These are phyloP conservation scores for Zaprionus gabonicus DNA, from an alignment of 1,140 invertebrate species.

Conservation along the genomic window DNA sequence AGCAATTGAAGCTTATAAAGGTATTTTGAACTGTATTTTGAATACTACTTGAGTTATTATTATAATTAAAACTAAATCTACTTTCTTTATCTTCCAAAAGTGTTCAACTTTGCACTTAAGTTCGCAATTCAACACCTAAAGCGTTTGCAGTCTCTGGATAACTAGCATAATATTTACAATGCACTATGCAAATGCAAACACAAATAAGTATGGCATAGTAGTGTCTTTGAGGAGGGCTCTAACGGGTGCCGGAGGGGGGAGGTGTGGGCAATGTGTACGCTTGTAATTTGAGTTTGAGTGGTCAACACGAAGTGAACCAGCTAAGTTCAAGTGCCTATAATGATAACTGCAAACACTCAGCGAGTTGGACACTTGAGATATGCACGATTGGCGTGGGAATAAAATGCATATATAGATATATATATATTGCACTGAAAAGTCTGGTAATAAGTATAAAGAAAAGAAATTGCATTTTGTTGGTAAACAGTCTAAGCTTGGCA, in stretches of 20 bases:
- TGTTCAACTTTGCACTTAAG: not conserved
- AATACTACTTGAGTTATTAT: not conserved
- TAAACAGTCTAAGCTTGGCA: too few species aligned
- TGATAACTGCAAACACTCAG: slow-evolving; percentile 33
- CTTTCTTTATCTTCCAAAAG: not conserved
- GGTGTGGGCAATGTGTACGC: slow-evolving; percentile 29
- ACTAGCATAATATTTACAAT: slow-evolving; percentile 44
- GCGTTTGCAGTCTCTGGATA: slow-evolving; percentile 20
- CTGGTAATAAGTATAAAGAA: not conserved
- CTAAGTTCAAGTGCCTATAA: slow-evolving; percentile 29
- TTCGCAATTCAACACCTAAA: slow-evolving; percentile 21
- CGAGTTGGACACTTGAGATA: slow-evolving; percentile 22
- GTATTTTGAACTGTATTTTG: not conserved
- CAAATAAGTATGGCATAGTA: slow-evolving; percentile 10
- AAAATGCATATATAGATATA: not conserved
- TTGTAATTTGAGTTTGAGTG: slow-evolving; percentile 52
- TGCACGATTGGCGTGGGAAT: slow-evolving; percentile 41
- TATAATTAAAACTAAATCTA: not conserved
- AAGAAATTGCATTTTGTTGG: not conserved
- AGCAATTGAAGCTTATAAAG: not conserved
- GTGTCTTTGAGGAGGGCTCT: slow-evolving; percentile 17
- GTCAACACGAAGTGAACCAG: slow-evolving; percentile 44
- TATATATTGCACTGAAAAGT: not conserved
- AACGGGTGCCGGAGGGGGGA: not conserved
- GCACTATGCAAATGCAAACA: slow-evolving; percentile 50